Evolutionary conservation across 2,888 invertebrate species (phyloP), one percentile per base, ranked within the genome.

Genomic region (Dugesia japonica): DNA sequence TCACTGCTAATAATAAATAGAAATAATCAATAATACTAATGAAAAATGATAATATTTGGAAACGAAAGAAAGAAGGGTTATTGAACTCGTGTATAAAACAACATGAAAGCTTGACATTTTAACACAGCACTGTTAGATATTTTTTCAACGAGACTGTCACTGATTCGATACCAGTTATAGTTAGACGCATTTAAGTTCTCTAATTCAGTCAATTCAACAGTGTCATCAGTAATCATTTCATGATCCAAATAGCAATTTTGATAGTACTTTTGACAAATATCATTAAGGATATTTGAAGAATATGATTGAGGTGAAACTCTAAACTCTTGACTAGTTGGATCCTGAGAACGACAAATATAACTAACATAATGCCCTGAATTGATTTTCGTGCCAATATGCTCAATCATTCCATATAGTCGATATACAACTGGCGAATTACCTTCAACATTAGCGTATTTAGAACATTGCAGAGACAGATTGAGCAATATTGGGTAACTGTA

Each of bases 341-440:
- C 42, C 31, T 81, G 80, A 1, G 82, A 80, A 75, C 91, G 90
- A 86, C 94, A 94, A 0, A 97, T 92, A 82, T 92, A 97, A 4
- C 95, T 93, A 0, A 93, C 91, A 83, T 98, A 98, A 83, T 91
- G 91, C 28, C 91, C 91, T 38, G 92, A 91, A 82, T 90, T 90
- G 84, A 95, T 89, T 23, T n/a, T 56, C 1, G 90, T 89, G 0
- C 97, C 97, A 76, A 90, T 90, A 83, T 98, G 97, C 82, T 92
- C 93, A 0, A 97, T 94, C 0, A 98, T 89, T 0, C 94, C 97
- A 81, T 94, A 98, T 75, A 98, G 86, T 0, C 92, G 89, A 84
- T 97, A 97, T 28, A 91, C 85, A n/a, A 56, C 56, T 23, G 56
- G 23, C 1, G 20, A 20, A 56, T 56, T 23, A 7, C 56, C 56